Percentiles rank a stretch among this genome's conserved stretches.
phyloP scores from a whole-genome alignment of 2,797 vertebrate species.

The Sus cebifrons region DNA sequence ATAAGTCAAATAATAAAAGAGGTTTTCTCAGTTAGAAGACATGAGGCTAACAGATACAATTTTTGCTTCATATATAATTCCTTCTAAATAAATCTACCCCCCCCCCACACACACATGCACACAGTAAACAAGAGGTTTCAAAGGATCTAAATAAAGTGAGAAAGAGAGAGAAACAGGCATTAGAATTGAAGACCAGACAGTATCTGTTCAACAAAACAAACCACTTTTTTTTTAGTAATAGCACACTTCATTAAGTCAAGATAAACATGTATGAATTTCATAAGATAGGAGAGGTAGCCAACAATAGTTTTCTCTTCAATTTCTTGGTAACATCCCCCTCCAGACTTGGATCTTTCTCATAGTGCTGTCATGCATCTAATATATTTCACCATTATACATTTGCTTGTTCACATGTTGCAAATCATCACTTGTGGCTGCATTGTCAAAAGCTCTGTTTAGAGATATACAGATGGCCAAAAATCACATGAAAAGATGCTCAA shows the following conservation, averaged over 20 bases:
- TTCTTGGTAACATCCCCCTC: background rate
- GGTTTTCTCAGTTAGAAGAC: slow-evolving; percentile 3
- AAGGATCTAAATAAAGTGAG: background rate
- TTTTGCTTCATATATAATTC: background rate
- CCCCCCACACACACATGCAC: background rate
- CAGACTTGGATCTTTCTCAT: background rate
- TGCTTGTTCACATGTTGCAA: background rate
- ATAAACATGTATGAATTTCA: background rate
- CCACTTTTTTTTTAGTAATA: background rate
- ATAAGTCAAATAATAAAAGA: background rate
- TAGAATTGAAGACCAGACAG: background rate
- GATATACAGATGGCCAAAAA: no score
- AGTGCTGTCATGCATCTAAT: background rate
- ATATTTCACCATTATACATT: background rate
- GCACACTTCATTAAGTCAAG: background rate
- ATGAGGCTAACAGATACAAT: background rate
- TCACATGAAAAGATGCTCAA: no score
- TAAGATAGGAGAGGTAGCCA: background rate
- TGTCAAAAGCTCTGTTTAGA: background rate
- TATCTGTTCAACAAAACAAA: background rate
- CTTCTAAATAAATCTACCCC: background rate
- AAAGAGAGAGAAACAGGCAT: background rate
- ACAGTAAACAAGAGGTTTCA: background rate
- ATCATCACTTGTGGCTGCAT: background rate
- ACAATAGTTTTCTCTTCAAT: background rate